Conservation (phyloP, 2,888 invertebrate species). For the Andrena marginata region DNA sequence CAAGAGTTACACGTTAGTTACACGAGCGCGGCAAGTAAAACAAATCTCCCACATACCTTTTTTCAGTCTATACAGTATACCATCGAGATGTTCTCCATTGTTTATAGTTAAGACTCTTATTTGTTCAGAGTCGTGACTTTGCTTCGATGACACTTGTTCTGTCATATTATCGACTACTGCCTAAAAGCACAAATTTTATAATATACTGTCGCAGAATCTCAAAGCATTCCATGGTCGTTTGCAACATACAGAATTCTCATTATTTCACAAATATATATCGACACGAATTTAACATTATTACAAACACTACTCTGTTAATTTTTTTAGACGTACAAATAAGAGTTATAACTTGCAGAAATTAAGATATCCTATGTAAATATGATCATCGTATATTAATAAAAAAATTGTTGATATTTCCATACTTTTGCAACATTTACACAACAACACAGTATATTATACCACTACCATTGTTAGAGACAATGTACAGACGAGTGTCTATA, state of each 20-base stretch:
- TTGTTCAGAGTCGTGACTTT: constrained; percentile 77
- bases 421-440: constrained; percentile 10
- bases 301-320: not conserved
- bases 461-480: constrained; percentile 30
- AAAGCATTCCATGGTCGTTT: not conserved
- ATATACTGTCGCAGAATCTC: not conserved
- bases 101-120: constrained; percentile 90
- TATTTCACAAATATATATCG: not conserved
- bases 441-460: constrained; percentile 26
- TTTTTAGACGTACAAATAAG: no score
- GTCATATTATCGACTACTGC: constrained; percentile 69
- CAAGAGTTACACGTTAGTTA: not conserved
- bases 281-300: not conserved
- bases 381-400: no score
- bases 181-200: constrained; percentile 47
- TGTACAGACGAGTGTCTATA: not conserved
- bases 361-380: not conserved
- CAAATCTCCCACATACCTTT: constrained; percentile 82
- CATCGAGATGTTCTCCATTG: constrained; percentile 92
- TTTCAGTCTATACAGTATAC: constrained; percentile 88
- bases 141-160: constrained; percentile 56
- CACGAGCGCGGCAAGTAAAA: constrained; percentile 18
- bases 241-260: not conserved
- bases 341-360: not conserved
- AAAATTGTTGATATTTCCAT: not conserved